phyloP scores from a whole-genome alignment of 1,140 invertebrate genomes.

The Calephelis virginiensis region DNA sequence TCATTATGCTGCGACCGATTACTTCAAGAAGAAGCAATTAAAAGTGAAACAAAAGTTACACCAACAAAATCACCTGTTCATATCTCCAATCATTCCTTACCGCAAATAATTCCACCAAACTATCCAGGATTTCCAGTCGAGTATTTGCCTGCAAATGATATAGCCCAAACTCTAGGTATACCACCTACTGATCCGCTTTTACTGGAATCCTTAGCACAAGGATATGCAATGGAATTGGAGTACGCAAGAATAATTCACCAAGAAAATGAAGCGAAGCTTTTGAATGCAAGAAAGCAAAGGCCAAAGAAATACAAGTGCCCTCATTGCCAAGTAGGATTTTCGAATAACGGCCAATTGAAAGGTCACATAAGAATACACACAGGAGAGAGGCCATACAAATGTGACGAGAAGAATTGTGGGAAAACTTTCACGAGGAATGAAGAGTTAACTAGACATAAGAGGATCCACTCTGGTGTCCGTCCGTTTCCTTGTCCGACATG shows the following conservation, averaged over 20 bases:
- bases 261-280: conserved; percentile 81
- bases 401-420: conserved; percentile 89
- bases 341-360: conserved; percentile 95
- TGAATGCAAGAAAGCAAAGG: conserved; percentile 85
- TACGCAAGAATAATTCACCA: conserved; percentile 83
- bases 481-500: conserved; percentile 90
- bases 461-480: conserved; percentile 91
- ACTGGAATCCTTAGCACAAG: conserved; percentile 77
- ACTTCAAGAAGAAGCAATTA: conserved; percentile 35
- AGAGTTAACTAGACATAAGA: conserved; percentile 93
- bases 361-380: conserved; percentile 95
- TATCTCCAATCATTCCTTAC: conserved; percentile 16
- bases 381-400: conserved; percentile 93
- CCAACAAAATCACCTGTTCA: conserved; percentile 28
- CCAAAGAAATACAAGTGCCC: conserved; percentile 94
- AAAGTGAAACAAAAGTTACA: conserved; percentile 30
- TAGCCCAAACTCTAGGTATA: conserved; percentile 74
- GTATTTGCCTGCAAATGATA: conserved; percentile 59
- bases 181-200: conserved; percentile 75
- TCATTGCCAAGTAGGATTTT: conserved; percentile 93
- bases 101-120: conserved; percentile 26
- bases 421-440: conserved; percentile 96
- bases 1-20: conserved; percentile 60
- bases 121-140: conserved; percentile 54
- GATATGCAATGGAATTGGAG: conserved; percentile 82